These are phyloP conservation scores for Diarsia mendica DNA, from an alignment of 2,888 invertebrate genomes.

Conservation along the genomic window DNA sequence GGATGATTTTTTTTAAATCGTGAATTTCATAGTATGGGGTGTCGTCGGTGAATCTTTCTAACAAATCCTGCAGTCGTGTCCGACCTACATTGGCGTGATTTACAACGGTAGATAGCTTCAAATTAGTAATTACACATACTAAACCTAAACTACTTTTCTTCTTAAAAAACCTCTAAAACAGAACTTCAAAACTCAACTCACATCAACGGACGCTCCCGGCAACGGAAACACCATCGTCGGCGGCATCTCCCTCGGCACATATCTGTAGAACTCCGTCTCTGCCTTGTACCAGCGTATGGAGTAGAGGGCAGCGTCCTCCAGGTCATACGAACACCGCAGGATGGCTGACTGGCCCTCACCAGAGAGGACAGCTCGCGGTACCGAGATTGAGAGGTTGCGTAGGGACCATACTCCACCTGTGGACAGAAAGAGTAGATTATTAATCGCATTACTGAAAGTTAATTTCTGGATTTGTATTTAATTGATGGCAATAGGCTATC, in stretches of 20 bases:
- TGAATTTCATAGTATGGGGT: no score
- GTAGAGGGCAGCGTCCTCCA: constrained; percentile 92
- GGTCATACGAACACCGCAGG: constrained; percentile 90
- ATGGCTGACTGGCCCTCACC: constrained; percentile 88
- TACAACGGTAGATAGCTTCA: no score
- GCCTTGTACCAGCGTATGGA: constrained; percentile 93
- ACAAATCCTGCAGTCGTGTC: no score
- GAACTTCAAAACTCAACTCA: constrained; percentile 83
- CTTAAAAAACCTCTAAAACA: no score
- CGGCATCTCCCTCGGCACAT: constrained; percentile 93
- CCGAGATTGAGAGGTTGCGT: constrained; percentile 85
- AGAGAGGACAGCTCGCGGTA: constrained; percentile 90
- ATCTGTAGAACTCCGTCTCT: constrained; percentile 94
- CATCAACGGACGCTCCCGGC: constrained; percentile 93
- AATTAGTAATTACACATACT: no score
- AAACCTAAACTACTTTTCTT: no score
- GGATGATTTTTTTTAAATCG: no score
- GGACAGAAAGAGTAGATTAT: constrained; percentile 13
- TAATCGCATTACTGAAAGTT: not conserved
- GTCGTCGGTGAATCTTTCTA: no score
- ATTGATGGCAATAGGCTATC: no score
- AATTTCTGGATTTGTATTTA: not conserved
- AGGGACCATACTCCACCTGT: constrained; percentile 88
- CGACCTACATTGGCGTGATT: no score
- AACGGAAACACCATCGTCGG: constrained; percentile 92